Evolutionary conservation across 2,113 vertebrate species (phyloP).

Genomic region (Notothenia coriiceps): DNA sequence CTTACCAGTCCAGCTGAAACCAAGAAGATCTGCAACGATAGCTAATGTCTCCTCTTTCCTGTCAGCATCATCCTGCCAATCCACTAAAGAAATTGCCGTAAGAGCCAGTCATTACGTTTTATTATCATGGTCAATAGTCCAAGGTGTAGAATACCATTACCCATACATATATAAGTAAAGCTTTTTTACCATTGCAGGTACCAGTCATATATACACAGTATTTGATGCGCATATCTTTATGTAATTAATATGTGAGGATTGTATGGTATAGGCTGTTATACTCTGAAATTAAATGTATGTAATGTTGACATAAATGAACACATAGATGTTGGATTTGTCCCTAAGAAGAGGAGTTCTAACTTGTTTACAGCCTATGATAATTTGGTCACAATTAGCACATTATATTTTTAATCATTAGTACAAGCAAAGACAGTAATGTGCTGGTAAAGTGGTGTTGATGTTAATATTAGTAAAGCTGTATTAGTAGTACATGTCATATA

Average conservation of each 20-base stretch:
- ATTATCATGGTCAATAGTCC: slow-evolving; percentile 14
- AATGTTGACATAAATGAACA: slow-evolving; percentile 56
- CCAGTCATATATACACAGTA: slow-evolving; percentile 15
- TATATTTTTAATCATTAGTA: slow-evolving; percentile 23
- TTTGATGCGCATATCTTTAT: slow-evolving; percentile 7
- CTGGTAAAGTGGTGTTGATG: slow-evolving; percentile 23
- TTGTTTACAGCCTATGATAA: slow-evolving; percentile 25
- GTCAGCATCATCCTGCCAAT: slow-evolving; percentile 92
- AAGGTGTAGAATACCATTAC: background rate
- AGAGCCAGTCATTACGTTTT: slow-evolving; percentile 75
- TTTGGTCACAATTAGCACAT: slow-evolving; percentile 32
- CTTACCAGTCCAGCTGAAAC: slow-evolving; percentile 99
- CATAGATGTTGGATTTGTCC: slow-evolving; percentile 39
- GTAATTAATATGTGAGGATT: slow-evolving; percentile 8
- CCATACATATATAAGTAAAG: background rate
- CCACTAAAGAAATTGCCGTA: slow-evolving; percentile 84
- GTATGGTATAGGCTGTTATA: slow-evolving; percentile 55
- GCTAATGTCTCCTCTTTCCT: slow-evolving; percentile 93
- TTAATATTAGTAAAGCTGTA: slow-evolving; percentile 62
- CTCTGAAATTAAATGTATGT: slow-evolving; percentile 42
- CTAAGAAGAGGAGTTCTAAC: background rate
- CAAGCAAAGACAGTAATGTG: slow-evolving; percentile 35
- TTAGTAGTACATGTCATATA: slow-evolving; percentile 42
- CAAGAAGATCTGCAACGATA: slow-evolving; percentile 95
- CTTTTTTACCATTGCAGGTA: slow-evolving; percentile 4